These are phyloP conservation scores for Prosopocoilus inquinatus DNA, from an alignment of 2,888 invertebrate genomes.

Conservation along the genomic window DNA sequence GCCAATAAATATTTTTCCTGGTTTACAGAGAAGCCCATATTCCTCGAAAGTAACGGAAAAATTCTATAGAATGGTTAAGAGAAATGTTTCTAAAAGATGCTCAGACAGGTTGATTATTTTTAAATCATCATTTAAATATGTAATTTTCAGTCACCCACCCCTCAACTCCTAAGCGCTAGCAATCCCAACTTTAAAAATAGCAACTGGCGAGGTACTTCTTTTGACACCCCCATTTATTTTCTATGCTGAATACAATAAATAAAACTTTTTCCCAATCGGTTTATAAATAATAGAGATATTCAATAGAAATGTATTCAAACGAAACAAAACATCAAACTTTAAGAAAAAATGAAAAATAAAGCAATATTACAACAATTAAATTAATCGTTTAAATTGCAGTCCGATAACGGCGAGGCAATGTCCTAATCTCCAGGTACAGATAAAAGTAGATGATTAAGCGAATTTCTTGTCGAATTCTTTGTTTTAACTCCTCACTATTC, in stretches of 20 bases:
- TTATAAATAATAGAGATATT: background rate
- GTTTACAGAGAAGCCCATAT: no score
- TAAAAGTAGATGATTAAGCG: background rate
- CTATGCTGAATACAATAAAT: no score
- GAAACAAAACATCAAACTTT: background rate
- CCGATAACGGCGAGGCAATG: background rate
- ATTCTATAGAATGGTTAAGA: no score
- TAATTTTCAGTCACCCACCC: no score
- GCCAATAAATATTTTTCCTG: no score
- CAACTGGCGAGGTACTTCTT: background rate
- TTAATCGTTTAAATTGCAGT: background rate
- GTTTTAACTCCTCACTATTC: background rate
- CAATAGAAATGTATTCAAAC: background rate
- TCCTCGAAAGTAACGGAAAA: no score
- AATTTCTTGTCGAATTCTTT: background rate
- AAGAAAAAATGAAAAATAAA: background rate
- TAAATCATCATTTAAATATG: no score
- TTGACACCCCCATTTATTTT: no score
- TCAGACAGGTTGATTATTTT: no score
- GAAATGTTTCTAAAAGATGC: no score
- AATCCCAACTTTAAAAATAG: background rate
- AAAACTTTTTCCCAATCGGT: no score
- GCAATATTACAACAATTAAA: background rate
- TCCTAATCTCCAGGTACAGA: no score
- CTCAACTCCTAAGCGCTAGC: background rate